phyloP scores from a whole-genome alignment of 2,888 invertebrate species.

The Pinctada fucata region DNA sequence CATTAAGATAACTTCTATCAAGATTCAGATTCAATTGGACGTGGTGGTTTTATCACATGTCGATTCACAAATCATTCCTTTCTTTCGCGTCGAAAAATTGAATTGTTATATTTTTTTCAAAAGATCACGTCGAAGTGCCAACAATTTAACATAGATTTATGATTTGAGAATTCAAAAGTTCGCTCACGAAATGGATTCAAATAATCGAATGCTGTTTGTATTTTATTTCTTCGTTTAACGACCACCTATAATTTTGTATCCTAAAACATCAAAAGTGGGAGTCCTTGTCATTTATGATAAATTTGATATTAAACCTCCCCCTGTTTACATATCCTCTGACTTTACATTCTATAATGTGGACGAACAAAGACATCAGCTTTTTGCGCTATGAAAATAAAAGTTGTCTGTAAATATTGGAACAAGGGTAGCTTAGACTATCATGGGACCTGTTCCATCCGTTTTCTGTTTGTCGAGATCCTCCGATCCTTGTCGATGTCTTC shows the following conservation, averaged over 20 bases:
- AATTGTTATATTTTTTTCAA: too few relatives aligned
- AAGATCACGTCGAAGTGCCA: too few relatives aligned
- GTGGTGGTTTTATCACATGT: too few relatives aligned
- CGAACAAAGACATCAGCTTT: neutral
- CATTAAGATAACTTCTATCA: too few relatives aligned
- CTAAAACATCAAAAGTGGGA: neutral
- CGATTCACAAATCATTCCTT: too few relatives aligned
- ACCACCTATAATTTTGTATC: slow-evolving; percentile 1
- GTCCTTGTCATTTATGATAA: neutral
- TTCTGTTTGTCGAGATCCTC: neutral
- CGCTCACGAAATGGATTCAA: neutral
- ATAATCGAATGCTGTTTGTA: neutral
- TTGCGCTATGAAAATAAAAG: neutral
- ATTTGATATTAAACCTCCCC: neutral
- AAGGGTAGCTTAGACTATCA: neutral
- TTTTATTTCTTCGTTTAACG: neutral
- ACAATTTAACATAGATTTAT: neutral
- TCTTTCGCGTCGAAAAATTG: too few relatives aligned
- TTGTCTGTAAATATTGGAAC: neutral
- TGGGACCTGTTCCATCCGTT: neutral
- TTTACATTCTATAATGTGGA: neutral
- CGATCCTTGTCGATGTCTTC: too few relatives aligned
- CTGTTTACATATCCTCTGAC: neutral
- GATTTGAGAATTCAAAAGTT: neutral
- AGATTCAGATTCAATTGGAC: too few relatives aligned